Base-by-base conservation (phyloP, 2,113 vertebrate species). In the Narcine bancroftii region DNA sequence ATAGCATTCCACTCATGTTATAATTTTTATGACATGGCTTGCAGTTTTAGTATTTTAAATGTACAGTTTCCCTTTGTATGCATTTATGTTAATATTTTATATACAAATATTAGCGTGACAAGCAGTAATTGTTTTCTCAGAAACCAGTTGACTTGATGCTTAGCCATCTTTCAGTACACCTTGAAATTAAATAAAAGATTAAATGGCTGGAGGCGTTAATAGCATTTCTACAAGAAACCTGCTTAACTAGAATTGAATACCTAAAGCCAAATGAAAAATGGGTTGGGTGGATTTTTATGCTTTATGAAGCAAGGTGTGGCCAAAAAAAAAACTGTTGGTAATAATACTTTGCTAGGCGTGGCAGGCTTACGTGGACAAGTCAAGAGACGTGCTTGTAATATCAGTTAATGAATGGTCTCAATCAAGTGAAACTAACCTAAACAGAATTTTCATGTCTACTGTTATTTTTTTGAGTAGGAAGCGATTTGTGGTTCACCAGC, bases 241-340 rank as follows among this genome's bases (percentile, higher is more conserved):
- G 89, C 24, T 65, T 29, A 91, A 91, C 89, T 47, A 26, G 89
- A 91, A 42, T 1, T 47, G 42, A 69, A 91, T 91, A 91, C 89
- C 89, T 91, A 69, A 92, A 77, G 33, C 33, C 19, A 50, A 60
- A 69, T 24, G 63, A 71, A 66, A 83, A 63, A 69, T 85, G 75
- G 63, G 0, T 36, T 92, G 91, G 2, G 93, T 33, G 94, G 47
- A 93, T 92, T 42, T 93, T 21, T 66, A 63, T 87, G 53, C 53
- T 87, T 60, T 60, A 42, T 42, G 29, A 56, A 56, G 50, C 1
- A 87, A 87, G 50, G 53, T 13, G 33, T 87, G n/a, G 33, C 33
- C 60, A 63, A 63, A 69, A 87, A 69, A 87, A 63, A 50, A 60
- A 60, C 33, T 63, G 53, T n/a, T 56, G 50, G 53, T 36, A 21